A percentile compares a stretch with the other conserved stretches of the same genome.
Evolutionary conservation across 2,797 vertebrate genomes (phyloP).

Genomic region (Rhinichthys osculus): DNA sequence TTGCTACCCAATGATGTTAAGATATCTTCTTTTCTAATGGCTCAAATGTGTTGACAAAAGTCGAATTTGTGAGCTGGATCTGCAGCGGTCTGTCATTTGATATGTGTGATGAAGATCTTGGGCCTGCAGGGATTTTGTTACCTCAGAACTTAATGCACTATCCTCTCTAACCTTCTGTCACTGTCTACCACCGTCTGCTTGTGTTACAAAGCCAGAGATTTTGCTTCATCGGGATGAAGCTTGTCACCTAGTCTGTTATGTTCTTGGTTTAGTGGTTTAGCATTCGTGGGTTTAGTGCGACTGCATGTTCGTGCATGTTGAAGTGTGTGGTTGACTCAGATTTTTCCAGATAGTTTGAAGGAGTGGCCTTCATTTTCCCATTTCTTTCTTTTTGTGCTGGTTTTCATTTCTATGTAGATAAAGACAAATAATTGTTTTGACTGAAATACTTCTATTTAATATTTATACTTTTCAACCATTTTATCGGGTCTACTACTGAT

Average conservation of each 20-base stretch:
- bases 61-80: constrained; percentile 6
- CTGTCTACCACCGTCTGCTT: background rate
- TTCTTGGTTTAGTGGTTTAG: background rate
- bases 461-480: background rate
- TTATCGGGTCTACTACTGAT: background rate
- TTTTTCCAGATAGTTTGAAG: background rate
- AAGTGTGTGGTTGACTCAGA: background rate
- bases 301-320: constrained; percentile 27
- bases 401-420: background rate
- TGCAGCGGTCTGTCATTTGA: constrained; percentile 32
- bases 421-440: background rate
- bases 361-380: background rate
- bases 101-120: constrained; percentile 8
- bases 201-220: constrained; percentile 10
- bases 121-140: constrained; percentile 23
- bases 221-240: constrained; percentile 1
- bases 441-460: background rate
- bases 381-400: background rate
- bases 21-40: constrained; percentile 42
- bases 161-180: constrained; percentile 28
- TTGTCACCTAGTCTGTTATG: constrained; percentile 10
- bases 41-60: constrained; percentile 19
- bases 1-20: constrained; percentile 51
- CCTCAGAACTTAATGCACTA: constrained; percentile 8
- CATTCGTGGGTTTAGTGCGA: background rate